Evolutionary conservation across 1,140 invertebrate species (phyloP), one percentile per base, ranked within the genome.

Genomic region (Stenopsyche tienmushanensis): DNA sequence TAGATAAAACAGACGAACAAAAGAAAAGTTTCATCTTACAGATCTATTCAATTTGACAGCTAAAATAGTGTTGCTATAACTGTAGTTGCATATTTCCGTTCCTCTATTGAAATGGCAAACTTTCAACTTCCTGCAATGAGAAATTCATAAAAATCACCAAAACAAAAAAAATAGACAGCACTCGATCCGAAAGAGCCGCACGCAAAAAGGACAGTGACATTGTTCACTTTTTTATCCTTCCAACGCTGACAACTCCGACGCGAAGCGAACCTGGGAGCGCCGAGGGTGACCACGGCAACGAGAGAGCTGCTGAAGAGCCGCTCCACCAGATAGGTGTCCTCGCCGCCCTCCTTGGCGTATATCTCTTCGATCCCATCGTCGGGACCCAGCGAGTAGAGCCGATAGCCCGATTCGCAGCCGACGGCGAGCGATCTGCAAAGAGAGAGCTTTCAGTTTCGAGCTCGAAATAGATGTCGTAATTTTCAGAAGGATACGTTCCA

Each of bases 61-160:
- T 69, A 99, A 83, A 75, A 99, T 99, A 45, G 96, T 96, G 78
- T 98, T 98, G 9, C 93, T 91, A 77, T 99, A 99, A 75, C 93
- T 96, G 82, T 98, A 98, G 78, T 97, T 96, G 80, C 96, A 98
- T 76, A 99, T 99, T 83, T 99, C 96, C 55, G 94, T 96, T 65
- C 94, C 93, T 78, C 97, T 98, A 75, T 97, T 97, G 80, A 97
- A 99, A 81, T 99, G 96, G 78, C 94, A 98, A 24, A 99, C 95
- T 69, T 80, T 80, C 74, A 81, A 73, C 77, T 81, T 81, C 73
- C 79, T 81, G 75, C 29, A 76, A 78, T 57, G 58, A 60, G 39
- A 29, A 64, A 67, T n/a, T n/a, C n/a, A n/a, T n/a, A 34, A 34
- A 34, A 34, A 34, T 7, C 5, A 34, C 29, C 29, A 34, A 34